Conservation (phyloP, 2,113 vertebrate species). For the Dunckerocampus dactyliophorus region DNA sequence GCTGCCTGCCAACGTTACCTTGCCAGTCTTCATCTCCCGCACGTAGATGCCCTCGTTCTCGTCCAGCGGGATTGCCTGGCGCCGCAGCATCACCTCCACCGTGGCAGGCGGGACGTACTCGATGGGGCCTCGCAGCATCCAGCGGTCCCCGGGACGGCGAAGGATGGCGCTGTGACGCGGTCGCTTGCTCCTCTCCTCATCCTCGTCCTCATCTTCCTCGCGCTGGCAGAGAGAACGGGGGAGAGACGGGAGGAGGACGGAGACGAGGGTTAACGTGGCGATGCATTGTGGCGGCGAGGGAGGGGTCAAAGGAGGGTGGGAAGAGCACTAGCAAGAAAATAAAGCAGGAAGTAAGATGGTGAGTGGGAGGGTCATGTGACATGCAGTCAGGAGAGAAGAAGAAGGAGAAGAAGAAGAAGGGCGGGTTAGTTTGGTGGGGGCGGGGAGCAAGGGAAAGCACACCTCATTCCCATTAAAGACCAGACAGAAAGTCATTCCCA, state of each 20-base stretch:
- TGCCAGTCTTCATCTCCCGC: constrained; percentile 82
- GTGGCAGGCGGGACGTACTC: constrained; percentile 82
- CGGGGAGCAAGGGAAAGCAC: not conserved
- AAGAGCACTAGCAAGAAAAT: constrained; percentile 12
- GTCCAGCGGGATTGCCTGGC: constrained; percentile 80
- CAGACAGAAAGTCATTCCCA: not conserved
- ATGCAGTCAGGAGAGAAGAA: constrained; percentile 1
- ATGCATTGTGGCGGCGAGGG: constrained; percentile 28
- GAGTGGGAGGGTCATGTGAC: constrained; percentile 2
- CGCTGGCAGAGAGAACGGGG: constrained; percentile 46
- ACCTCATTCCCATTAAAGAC: not conserved
- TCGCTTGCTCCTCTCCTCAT: constrained; percentile 36
- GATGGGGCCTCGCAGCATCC: constrained; percentile 86
- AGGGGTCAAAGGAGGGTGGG: not conserved
- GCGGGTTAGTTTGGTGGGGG: not conserved
- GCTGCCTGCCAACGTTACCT: constrained; percentile 58
- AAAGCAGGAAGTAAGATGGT: constrained; percentile 1
- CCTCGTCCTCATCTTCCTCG: constrained; percentile 33
- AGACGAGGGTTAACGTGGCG: constrained; percentile 54
- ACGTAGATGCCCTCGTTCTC: constrained; percentile 91
- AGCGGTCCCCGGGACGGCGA: constrained; percentile 81
- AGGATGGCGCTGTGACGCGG: constrained; percentile 22
- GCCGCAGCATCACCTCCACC: constrained; percentile 78
- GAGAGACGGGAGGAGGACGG: constrained; percentile 45
- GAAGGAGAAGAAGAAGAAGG: constrained; percentile 6